phyloP scores from a whole-genome alignment of 2,797 vertebrate genomes.

The Poeciliopsis infans region DNA sequence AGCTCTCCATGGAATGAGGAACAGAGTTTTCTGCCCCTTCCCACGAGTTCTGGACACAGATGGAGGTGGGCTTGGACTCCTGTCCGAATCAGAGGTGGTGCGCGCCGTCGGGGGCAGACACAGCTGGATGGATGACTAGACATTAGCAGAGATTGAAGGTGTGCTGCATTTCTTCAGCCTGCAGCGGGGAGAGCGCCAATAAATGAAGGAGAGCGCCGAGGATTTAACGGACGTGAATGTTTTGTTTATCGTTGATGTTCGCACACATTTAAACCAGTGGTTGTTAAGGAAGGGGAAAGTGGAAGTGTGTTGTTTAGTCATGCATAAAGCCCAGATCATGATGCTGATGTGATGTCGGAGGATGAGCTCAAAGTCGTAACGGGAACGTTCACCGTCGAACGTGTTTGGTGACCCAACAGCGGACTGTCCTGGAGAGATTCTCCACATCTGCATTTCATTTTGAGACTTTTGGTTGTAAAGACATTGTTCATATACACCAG shows the following conservation, averaged over 20 bases:
- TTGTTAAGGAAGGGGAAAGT: not conserved
- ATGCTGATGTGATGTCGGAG: not conserved
- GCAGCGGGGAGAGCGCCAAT: not conserved
- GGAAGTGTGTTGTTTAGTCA: too few species aligned
- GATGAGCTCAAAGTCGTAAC: not conserved
- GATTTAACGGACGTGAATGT: not conserved
- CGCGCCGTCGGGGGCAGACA: too few species aligned
- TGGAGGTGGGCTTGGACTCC: not conserved
- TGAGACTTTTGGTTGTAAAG: not conserved
- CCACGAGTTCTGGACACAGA: not conserved
- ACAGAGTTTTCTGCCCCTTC: not conserved
- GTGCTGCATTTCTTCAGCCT: not conserved
- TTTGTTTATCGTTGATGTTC: not conserved
- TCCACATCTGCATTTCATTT: too few species aligned
- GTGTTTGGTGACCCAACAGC: not conserved
- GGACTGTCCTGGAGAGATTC: not conserved
- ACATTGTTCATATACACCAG: not conserved
- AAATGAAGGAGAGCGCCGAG: not conserved
- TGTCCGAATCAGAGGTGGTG: not conserved
- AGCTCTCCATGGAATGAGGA: conserved; percentile 82
- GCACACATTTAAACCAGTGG: not conserved
- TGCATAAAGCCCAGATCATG: not conserved
- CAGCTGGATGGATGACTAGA: not conserved
- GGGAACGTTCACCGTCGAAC: not conserved
- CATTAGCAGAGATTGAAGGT: not conserved